A percentile compares a stretch with the other conserved stretches of the same genome.
phyloP scores from a whole-genome alignment of 2,797 vertebrate species.

The Taenioides sp. region DNA sequence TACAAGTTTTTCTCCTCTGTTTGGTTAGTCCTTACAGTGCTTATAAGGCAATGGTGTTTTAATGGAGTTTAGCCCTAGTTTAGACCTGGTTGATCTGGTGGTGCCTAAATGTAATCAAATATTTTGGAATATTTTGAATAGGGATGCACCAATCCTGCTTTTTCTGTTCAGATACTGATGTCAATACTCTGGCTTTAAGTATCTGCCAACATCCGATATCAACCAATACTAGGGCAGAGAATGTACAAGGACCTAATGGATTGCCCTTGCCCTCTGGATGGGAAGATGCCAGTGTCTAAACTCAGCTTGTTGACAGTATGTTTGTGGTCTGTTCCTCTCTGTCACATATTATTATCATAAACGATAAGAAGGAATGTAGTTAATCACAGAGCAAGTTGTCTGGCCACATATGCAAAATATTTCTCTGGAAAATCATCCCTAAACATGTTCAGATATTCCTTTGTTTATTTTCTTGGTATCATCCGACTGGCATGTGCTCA shows the following conservation, averaged over 20 bases:
- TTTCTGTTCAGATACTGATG: too few relatives aligned
- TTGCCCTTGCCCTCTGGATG: conserved; percentile 18
- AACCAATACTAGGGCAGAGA: too few relatives aligned
- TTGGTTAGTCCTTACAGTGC: too few relatives aligned
- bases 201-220: too few relatives aligned
- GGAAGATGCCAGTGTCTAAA: not conserved
- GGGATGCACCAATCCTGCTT: too few relatives aligned
- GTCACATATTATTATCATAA: not conserved
- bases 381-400: conserved; percentile 6
- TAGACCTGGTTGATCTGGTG: too few relatives aligned
- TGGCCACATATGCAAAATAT: conserved; percentile 38
- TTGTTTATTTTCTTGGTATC: not conserved
- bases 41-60: too few relatives aligned
- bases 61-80: too few relatives aligned
- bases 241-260: conserved; percentile 9
- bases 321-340: not conserved
- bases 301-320: not conserved
- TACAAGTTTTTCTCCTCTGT: too few relatives aligned
- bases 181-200: too few relatives aligned
- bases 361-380: conserved; percentile 46
- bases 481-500: not conserved
- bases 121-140: too few relatives aligned
- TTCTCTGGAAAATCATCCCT: not conserved
- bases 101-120: too few relatives aligned
- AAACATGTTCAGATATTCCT: conserved; percentile 13